A percentile compares a stretch with the other conserved stretches of the same genome.
phyloP scores from a whole-genome alignment of 2,113 vertebrate species.

The Astatotilapia flaviijosephi region DNA sequence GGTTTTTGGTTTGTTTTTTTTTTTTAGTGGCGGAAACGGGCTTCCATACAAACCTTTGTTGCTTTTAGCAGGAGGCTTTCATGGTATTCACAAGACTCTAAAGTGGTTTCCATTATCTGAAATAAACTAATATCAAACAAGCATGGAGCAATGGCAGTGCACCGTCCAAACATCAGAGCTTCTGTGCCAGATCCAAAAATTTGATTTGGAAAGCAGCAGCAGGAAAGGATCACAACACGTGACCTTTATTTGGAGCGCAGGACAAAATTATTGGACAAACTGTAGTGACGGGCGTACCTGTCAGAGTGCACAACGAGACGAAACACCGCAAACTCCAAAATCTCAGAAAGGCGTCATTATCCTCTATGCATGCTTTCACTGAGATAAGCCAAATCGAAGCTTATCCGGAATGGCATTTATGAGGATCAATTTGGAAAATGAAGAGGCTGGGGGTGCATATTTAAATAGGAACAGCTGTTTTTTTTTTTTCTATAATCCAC shows the following conservation, averaged over 20 bases:
- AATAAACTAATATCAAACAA: neutral
- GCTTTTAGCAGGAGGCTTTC: neutral
- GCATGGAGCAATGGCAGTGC: neutral
- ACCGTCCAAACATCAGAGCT: neutral
- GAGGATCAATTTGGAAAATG: slow-evolving; percentile 51
- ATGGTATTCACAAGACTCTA: neutral
- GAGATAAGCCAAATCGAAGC: slow-evolving; percentile 46
- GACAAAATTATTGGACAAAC: neutral
- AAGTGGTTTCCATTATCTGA: neutral
- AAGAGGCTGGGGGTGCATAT: slow-evolving; percentile 33
- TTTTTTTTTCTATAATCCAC: slow-evolving; percentile 12
- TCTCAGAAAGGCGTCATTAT: slow-evolving; percentile 21
- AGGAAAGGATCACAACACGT: neutral
- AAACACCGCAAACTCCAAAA: neutral
- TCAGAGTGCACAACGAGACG: neutral
- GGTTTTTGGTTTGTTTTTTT: too few relatives aligned
- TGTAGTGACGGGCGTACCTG: neutral
- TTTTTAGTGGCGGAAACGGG: too few relatives aligned
- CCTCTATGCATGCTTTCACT: slow-evolving; percentile 29
- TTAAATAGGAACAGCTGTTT: slow-evolving; percentile 38
- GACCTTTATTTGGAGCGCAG: neutral
- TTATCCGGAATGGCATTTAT: slow-evolving; percentile 52
- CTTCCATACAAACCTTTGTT: neutral
- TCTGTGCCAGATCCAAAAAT: neutral
- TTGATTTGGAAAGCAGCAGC: neutral